These are phyloP conservation scores for Condylostylus longicornis DNA, from an alignment of 1,140 invertebrate genomes.

Conservation along the genomic window DNA sequence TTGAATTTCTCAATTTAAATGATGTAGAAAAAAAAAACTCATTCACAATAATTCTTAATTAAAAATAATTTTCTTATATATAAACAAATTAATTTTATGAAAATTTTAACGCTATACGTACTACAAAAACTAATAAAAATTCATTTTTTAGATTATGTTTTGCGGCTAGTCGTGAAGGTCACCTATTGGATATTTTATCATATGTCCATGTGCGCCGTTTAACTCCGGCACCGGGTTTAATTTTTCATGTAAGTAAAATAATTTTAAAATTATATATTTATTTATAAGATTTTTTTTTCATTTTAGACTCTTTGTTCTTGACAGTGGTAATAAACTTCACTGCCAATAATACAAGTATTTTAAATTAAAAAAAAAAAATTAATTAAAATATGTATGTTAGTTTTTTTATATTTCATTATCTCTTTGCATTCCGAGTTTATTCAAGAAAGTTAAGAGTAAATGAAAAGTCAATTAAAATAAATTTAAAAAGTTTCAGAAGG, in stretches of 20 bases:
- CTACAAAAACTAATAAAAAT: background rate
- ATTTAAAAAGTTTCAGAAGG: too few relatives aligned
- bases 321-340: conserved; percentile 1
- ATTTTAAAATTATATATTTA: background rate
- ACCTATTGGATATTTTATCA: conserved; percentile 80
- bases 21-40: too few relatives aligned
- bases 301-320: too few relatives aligned
- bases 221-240: conserved; percentile 89
- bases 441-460: too few relatives aligned
- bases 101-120: background rate
- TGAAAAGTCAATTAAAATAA: too few relatives aligned
- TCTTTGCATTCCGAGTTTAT: too few relatives aligned
- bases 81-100: too few relatives aligned
- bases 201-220: conserved; percentile 82
- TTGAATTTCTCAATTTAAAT: too few relatives aligned
- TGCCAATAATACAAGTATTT: background rate
- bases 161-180: conserved; percentile 86
- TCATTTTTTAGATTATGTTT: conserved; percentile 63
- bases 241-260: conserved; percentile 69
- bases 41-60: too few relatives aligned
- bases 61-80: too few relatives aligned
- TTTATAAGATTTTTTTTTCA: conserved; percentile 5
- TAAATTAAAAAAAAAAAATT: conserved; percentile 1
- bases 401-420: too few relatives aligned
- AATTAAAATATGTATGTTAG: conserved; percentile 6